Evolutionary conservation across 1,140 invertebrate genomes (phyloP).

Genomic region (Apolygus lucorum): DNA sequence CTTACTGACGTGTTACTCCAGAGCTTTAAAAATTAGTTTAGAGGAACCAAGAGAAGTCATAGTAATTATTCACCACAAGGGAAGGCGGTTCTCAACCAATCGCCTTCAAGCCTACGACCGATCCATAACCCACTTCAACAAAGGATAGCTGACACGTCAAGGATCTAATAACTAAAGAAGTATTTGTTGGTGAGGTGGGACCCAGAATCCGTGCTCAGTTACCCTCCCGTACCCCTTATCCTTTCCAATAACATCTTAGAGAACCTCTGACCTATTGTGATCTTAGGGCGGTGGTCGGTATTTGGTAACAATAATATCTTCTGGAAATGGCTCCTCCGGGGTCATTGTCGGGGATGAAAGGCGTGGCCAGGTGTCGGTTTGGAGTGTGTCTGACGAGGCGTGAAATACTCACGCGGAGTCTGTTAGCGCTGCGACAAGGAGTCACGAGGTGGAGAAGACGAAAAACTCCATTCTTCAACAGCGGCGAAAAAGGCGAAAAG

Average conservation of each 20-base stretch:
- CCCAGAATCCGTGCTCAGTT: background rate
- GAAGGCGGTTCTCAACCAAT: too few species aligned
- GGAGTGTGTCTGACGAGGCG: slow-evolving; percentile 15
- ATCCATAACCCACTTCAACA: background rate
- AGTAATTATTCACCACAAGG: too few species aligned
- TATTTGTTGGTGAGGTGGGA: slow-evolving; percentile 10
- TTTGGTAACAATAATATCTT: slow-evolving; percentile 17
- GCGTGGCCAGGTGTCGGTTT: slow-evolving; percentile 1
- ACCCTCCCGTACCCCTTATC: background rate
- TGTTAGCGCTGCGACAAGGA: slow-evolving; percentile 10
- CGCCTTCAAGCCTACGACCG: background rate
- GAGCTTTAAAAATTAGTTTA: too few species aligned
- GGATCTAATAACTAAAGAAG: slow-evolving; percentile 16
- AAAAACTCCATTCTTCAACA: too few species aligned
- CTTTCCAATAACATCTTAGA: slow-evolving; percentile 11
- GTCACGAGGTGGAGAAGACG: background rate
- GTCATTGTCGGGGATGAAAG: background rate
- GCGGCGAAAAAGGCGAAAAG: too few species aligned
- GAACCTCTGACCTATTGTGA: slow-evolving; percentile 1
- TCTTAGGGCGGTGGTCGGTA: slow-evolving; percentile 12
- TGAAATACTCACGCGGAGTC: slow-evolving; percentile 15
- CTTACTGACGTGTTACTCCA: too few species aligned
- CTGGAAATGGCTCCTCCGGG: slow-evolving; percentile 9
- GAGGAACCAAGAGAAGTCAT: too few species aligned
- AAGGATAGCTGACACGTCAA: slow-evolving; percentile 3